Evolutionary conservation across 2,113 vertebrate genomes (phyloP).

Genomic region (Cyanoramphus novaezelandiae): DNA sequence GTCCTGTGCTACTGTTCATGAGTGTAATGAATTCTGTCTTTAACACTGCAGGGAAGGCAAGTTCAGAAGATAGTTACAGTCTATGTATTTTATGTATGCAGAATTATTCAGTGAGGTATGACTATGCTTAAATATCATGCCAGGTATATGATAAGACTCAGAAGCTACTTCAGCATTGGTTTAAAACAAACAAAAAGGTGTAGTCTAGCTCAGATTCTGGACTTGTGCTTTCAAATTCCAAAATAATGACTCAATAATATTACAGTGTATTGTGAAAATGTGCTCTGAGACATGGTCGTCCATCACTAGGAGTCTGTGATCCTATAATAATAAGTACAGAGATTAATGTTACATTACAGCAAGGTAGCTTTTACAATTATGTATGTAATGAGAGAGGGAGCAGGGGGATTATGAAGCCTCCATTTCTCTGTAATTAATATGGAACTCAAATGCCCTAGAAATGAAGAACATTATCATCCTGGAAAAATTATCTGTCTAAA

Average conservation of each 20-base stretch:
- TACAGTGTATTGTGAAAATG: not conserved
- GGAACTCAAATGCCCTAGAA: conserved; percentile 13
- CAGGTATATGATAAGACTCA: not conserved
- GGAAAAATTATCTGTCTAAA: conserved; percentile 38
- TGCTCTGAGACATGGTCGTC: not conserved
- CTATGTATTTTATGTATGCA: not conserved
- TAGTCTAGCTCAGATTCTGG: not conserved
- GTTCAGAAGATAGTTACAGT: not conserved
- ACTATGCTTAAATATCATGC: not conserved
- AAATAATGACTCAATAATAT: not conserved
- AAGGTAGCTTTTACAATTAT: conserved; percentile 25
- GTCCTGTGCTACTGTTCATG: not conserved
- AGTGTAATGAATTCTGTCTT: not conserved
- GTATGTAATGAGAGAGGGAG: conserved; percentile 28
- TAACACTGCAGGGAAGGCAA: not conserved
- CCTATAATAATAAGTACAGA: conserved; percentile 9
- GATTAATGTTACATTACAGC: conserved; percentile 57
- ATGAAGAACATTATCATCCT: conserved; percentile 39
- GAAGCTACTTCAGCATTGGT: not conserved
- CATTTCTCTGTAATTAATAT: conserved; percentile 34
- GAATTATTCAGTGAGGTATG: not conserved
- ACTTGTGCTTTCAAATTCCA: not conserved
- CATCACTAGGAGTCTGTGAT: not conserved
- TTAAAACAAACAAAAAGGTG: not conserved
- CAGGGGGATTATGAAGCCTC: not conserved